These are phyloP conservation scores for Diplodus puntazzo DNA, from an alignment of 2,797 vertebrate genomes.

Conservation along the genomic window DNA sequence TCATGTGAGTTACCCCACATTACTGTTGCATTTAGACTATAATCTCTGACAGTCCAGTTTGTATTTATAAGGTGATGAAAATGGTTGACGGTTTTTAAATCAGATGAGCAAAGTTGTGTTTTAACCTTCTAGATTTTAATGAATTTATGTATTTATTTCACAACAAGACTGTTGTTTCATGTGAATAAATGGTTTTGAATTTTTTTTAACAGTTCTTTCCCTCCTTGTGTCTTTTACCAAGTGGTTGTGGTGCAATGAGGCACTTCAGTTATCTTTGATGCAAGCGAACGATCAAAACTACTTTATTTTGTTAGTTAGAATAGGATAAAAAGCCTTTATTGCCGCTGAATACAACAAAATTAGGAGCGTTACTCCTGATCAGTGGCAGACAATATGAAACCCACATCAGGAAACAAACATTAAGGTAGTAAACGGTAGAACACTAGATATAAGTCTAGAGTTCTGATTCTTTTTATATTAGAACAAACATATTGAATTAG, in stretches of 20 bases:
- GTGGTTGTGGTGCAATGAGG: neutral
- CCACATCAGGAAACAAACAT: too few relatives aligned
- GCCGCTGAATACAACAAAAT: too few relatives aligned
- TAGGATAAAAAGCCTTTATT: too few relatives aligned
- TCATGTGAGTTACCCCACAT: neutral
- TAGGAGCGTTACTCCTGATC: too few relatives aligned
- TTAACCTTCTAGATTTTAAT: conserved; percentile 23
- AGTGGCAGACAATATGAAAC: too few relatives aligned
- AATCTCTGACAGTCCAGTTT: neutral
- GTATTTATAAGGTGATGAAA: neutral
- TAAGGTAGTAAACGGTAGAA: too few relatives aligned
- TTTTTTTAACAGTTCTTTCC: neutral
- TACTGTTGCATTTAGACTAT: neutral
- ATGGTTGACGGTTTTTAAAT: neutral
- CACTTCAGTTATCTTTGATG: neutral
- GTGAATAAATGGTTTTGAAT: conserved; percentile 40
- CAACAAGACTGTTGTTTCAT: conserved; percentile 1
- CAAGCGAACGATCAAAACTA: neutral
- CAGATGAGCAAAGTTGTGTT: neutral
- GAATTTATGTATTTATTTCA: conserved; percentile 30
- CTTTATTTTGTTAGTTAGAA: too few relatives aligned
- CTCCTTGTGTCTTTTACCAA: neutral
- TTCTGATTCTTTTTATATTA: too few relatives aligned
- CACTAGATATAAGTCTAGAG: too few relatives aligned
- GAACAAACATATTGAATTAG: too few relatives aligned